phyloP scores from a whole-genome alignment of 2,113 vertebrate genomes.

The Nettapus auritus region DNA sequence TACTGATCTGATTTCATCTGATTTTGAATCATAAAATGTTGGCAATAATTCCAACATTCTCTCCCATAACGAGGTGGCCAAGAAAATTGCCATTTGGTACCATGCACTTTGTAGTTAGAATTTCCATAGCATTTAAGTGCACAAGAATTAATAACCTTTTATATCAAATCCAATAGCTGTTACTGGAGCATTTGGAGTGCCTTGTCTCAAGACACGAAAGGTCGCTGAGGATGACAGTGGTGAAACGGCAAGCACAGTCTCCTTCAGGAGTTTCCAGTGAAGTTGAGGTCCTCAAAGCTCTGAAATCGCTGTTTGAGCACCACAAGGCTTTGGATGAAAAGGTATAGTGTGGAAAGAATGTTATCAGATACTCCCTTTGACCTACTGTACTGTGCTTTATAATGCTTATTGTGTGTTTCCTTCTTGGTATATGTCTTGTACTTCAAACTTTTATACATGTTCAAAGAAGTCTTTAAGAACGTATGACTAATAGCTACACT shows the following conservation, averaged over 20 bases:
- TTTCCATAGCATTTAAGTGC: background rate
- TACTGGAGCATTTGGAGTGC: conserved; percentile 98
- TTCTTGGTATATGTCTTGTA: background rate
- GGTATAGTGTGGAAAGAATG: conserved; percentile 75
- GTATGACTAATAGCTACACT: background rate
- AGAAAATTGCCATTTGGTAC: background rate
- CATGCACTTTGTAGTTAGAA: background rate
- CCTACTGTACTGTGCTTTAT: background rate
- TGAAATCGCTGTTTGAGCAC: conserved; percentile 99
- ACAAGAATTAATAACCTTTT: conserved; percentile 19
- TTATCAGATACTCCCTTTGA: background rate
- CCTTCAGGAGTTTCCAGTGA: conserved; percentile 98
- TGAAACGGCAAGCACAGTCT: conserved; percentile 98
- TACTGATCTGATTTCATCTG: background rate
- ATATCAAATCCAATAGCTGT: conserved; percentile 80
- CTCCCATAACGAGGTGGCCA: background rate
- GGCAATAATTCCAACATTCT: background rate
- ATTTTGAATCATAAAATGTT: background rate
- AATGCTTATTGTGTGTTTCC: background rate
- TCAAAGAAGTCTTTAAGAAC: background rate
- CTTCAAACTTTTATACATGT: background rate
- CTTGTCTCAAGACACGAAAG: conserved; percentile 97
- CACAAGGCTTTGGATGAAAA: conserved; percentile 99
- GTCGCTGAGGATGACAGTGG: conserved; percentile 98
- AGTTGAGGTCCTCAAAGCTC: conserved; percentile 98